A percentile compares a stretch with the other conserved stretches of the same genome.
Conservation (phyloP, 2,888 invertebrate genomes). For the Ectemnius lituratus region DNA sequence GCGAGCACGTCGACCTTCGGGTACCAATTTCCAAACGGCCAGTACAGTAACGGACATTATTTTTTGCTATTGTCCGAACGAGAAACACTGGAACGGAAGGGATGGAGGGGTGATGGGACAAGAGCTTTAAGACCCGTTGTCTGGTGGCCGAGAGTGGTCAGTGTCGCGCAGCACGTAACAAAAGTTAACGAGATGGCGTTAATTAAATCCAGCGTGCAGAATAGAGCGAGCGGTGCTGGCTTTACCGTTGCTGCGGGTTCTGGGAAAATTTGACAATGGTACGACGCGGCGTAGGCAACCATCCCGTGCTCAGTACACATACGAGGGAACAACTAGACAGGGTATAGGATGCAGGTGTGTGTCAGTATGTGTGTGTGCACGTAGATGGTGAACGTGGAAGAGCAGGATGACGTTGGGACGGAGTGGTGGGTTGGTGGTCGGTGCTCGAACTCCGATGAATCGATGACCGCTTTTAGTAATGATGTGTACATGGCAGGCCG, state of each 20-base stretch:
- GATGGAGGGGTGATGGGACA: not conserved
- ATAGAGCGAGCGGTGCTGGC: conserved; percentile 21
- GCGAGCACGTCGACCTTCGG: too few species aligned
- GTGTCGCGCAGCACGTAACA: conserved; percentile 44
- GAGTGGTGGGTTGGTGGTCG: conserved; percentile 16
- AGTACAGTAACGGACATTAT: too few species aligned
- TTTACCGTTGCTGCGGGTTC: conserved; percentile 12
- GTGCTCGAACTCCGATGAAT: conserved; percentile 58
- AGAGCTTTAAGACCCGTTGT: conserved; percentile 30
- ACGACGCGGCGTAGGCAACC: conserved; percentile 17
- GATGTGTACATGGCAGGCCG: conserved; percentile 64
- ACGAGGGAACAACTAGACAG: too few species aligned
- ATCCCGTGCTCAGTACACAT: not conserved
- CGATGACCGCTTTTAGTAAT: conserved; percentile 67
- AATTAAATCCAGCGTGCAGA: conserved; percentile 60
- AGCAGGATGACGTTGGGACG: conserved; percentile 18
- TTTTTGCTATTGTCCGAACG: too few species aligned
- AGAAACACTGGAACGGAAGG: too few species aligned
- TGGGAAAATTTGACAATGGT: conserved; percentile 63
- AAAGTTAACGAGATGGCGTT: conserved; percentile 65
- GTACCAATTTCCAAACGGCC: too few species aligned
- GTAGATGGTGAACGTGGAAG: conserved; percentile 35
- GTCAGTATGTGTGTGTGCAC: conserved; percentile 23
- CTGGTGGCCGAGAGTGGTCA: conserved; percentile 25
- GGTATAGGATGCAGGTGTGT: conserved; percentile 5